Conservation (phyloP, 2,888 invertebrate species). For the Lordiphosa andalusiaca region DNA sequence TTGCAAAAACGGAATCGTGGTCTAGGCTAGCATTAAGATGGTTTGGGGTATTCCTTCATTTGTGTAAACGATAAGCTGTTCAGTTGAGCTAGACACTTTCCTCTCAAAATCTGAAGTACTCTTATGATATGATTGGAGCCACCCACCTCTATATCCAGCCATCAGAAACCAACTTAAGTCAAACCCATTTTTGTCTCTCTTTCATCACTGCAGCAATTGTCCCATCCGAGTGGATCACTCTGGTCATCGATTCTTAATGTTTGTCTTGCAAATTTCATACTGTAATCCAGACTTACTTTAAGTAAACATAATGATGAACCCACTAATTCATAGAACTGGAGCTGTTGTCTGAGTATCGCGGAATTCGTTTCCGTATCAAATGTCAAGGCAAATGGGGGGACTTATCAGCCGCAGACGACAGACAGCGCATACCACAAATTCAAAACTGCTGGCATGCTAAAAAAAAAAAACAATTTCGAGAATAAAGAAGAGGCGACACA, state of each 20-base stretch:
- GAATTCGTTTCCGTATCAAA: conserved; percentile 46
- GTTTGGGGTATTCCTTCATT: too few species aligned
- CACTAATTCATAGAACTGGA: conserved; percentile 23
- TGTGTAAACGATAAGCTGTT: too few species aligned
- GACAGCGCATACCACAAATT: neutral
- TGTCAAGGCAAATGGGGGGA: conserved; percentile 52
- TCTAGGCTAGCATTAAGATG: too few species aligned
- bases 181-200: too few species aligned
- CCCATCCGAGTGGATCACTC: too few species aligned
- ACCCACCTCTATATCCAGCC: too few species aligned
- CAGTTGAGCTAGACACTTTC: too few species aligned
- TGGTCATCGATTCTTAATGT: conserved; percentile 27
- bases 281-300: conserved; percentile 30
- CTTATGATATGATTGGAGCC: too few species aligned
- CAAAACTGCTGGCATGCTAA: conserved; percentile 3
- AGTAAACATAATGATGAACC: conserved; percentile 40
- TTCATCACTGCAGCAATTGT: too few species aligned
- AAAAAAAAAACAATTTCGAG: conserved; percentile 1
- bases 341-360: conserved; percentile 32
- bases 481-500: conserved; percentile 18
- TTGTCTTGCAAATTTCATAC: conserved; percentile 51
- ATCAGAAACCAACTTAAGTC: too few species aligned
- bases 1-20: too few species aligned
- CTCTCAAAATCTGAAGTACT: too few species aligned
- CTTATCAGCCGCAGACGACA: conserved; percentile 46